Base-by-base conservation (phyloP, 2,888 invertebrate species). In the Cerastis leucographa region DNA sequence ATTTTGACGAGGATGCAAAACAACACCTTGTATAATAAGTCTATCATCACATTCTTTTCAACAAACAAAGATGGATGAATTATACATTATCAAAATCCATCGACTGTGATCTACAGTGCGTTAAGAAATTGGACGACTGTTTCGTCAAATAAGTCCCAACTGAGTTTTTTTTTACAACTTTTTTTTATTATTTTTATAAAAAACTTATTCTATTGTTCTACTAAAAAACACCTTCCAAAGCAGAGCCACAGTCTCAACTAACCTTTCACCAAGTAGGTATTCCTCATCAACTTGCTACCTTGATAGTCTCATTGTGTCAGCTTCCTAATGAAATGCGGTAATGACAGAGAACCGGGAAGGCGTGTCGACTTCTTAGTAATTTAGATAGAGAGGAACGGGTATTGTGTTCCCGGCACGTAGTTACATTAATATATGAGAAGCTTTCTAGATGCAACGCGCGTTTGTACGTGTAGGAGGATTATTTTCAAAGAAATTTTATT, bases 261-360 rank as follows among this genome's bases (percentile, higher is more conserved):
- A 35, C n/a, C 40, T 62, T 40, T 2, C 25, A 17, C 8, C 22
- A 19, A 29, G 29, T 25, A 49, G 44, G 44, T 72, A 77, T 78
- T 81, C 29, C 29, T 67, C 70, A 67, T 78, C 46, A 56, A 12
- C 49, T 19, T n/a, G 35, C 25, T 51, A 62, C 42, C 42, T 56
- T 59, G 44, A 59, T n/a, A 70, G 40, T 40, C 14, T 51, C 67
- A 56, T 49, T 71, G 51, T 73, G 66, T 40, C 68, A 62, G 46
- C 19, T 40, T 72, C 51, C 56, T 83, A 83, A 80, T 83, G 80
- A 76, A 73, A 80, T 75, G 70, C 40, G 56, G 67, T 83, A 80
- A 83, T 83, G 83, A 76, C 80, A 74, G 83, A 70, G 64, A 70
- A 51, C n/a, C 51, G 40, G 61, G 46, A 73, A 59, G 83, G 46